A percentile compares a stretch with the other conserved stretches of the same genome.
phyloP scores from a whole-genome alignment of 92 coral and sea anemone species.

The Scolanthus callimorphus region DNA sequence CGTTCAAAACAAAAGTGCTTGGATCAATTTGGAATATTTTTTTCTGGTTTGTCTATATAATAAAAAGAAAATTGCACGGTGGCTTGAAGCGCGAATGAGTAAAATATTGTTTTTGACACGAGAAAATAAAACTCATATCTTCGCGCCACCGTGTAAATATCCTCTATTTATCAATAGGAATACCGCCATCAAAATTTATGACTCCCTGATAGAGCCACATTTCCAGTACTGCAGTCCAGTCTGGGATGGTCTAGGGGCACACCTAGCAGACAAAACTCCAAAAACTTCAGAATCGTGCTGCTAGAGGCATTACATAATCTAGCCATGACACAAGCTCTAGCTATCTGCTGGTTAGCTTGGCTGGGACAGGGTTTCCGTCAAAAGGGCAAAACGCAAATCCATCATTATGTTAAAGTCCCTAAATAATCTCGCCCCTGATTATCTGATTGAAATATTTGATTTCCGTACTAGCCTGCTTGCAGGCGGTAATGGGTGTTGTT shows the following conservation, averaged over 20 bases:
- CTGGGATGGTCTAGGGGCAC: neutral
- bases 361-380: neutral
- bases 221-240: neutral
- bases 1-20: too few relatives aligned
- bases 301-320: neutral
- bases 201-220: neutral
- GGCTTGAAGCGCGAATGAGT: too few relatives aligned
- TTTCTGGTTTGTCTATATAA: too few relatives aligned
- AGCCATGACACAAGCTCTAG: slow-evolving; percentile 4
- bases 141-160: too few relatives aligned
- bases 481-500: too few relatives aligned
- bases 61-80: too few relatives aligned
- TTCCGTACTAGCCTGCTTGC: too few relatives aligned
- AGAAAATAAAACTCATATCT: too few relatives aligned
- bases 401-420: neutral
- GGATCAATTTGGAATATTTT: too few relatives aligned
- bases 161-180: neutral
- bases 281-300: slow-evolving; percentile 1
- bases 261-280: neutral
- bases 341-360: neutral
- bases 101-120: too few relatives aligned
- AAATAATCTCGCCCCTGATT: slow-evolving; percentile 1
- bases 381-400: neutral
- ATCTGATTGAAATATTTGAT: neutral
- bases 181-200: slow-evolving; percentile 1